Base-by-base conservation (phyloP, 2,888 invertebrate species). In the Flabesymbios commensalis region DNA sequence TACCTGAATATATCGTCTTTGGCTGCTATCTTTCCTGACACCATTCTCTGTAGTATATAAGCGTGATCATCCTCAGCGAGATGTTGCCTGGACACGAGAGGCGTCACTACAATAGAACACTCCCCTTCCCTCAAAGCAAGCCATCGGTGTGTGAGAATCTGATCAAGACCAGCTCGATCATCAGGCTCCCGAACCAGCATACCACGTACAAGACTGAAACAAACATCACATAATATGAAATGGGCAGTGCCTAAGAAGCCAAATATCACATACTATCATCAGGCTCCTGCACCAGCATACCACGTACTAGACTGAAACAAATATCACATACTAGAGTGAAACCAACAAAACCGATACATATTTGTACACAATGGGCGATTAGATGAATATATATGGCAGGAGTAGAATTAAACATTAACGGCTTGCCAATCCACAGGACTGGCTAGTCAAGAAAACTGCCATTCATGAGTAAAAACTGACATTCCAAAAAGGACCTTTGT, bases 141-240 rank as follows among this genome's bases (percentile, higher is more conserved):
- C 96, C 97, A 97, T 0, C 89, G 87, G 82, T 96, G 92, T 19
- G 87, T 86, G 0, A 93, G 89, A 63, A 99, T 95, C 84, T 95
- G 91, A 43, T 90, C 87, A 31, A 99, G 86, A 4, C 90, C 90
- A 0, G 95, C 93, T 57, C 99, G 87, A 78, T 92, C 90, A 73
- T 91, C 91, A 0, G 99, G 98, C 81, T 95, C 93, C 66, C 95
- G 87, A 29, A 95, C 91, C 72, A 99, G 85, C 97, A 99, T 97
- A 76, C 89, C 88, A 14, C 90, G 89, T 79, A 99, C 97, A 71
- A 99, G 86, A 75, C 92, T 92, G 78, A 36, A 78, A 70, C 24
- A 19, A 31, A 60, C n/a, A 43, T n/a, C n/a, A n/a, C n/a, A n/a
- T n/a, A n/a, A n/a, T n/a, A n/a, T n/a, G n/a, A n/a, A n/a, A n/a